Base-by-base conservation (phyloP, 2,888 invertebrate species). In the Euphydryas editha region DNA sequence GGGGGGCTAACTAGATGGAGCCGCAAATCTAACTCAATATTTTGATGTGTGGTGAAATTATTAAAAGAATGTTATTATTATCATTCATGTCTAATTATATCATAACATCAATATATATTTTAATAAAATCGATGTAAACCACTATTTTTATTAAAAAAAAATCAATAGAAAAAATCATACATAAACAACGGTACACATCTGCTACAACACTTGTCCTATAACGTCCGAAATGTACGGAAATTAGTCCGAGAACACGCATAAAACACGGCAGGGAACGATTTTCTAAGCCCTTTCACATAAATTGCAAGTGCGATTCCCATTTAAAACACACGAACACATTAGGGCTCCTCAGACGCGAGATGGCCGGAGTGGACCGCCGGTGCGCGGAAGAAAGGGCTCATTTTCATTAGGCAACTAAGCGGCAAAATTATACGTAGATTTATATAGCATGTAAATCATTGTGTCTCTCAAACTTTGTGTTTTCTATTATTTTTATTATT, bases 361-460 rank as follows among this genome's bases (percentile, higher is more conserved):
- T 73, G 78, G 72, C 76, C 75, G 76, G 77, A 77, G 80, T 82
- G 87, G 88, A 87, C 88, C 88, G 81, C 78, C 68, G 76, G 76
- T 74, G 76, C 76, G 51, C 77, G 76, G 86, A 90, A 90, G 90
- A 91, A 90, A 90, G 89, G 90, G 92, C 88, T 90, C 90, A 88
- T 89, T 91, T 92, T 91, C 91, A 92, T 92, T 92, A 91, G 84
- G 85, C 85, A 82, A 82, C 83, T 83, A 82, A 81, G 82, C 84
- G 81, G 82, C 77, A 76, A 76, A 76, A 81, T 79, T 82, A 80
- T 83, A 83, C 79, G 81, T 87, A 87, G 82, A 87, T 87, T 86
- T 87, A 88, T 88, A 84, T 81, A 83, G 78, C 69, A 77, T 76
- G 77, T 74, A 78, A 78, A 78, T 68, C 54, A 69, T 70, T 72